Base-by-base conservation (phyloP, 2,797 vertebrate species). In the Smutsia temminckii region DNA sequence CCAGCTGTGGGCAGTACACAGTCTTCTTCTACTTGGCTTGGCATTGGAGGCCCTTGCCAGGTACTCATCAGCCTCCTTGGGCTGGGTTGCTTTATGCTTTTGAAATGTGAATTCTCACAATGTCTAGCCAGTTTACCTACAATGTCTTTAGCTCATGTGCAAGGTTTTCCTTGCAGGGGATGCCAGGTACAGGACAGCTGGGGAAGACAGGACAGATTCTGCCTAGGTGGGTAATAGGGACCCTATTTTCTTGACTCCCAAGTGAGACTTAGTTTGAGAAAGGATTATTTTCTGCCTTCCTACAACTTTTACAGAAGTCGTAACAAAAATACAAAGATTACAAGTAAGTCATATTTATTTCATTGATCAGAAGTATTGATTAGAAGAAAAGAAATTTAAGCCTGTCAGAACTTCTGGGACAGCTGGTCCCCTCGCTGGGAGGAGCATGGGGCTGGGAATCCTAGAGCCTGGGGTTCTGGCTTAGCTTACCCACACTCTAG, bases 11-110 rank as follows among this genome's bases (percentile, higher is more conserved):
- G 57, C 86, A 17, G 69, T 6, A 4, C 74, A 1, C 3, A 0
- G 79, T 63, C 40, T 83, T 85, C 85, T 85, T 89, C 95, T 51
- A 1, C 90, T 74, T 40, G 88, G 51, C 61, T 86, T 95, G 83
- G 71, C 86, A 71, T 94, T 95, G 95, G 86, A 96, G 87, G 57
- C 81, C 80, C 79, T 81, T 27, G 23, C 85, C 72, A 96, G 97
- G 96, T 97, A 96, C 69, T 86, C 29, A 21, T 17, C 23, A 53
- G 0, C 21, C 6, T 78, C 23, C 53, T 11, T 1, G 10, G 32
- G 25, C 49, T 14, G 2, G 0, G 27, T 69, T 21, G 32, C 68
- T 78, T 55, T 21, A 3, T 5, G 2, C 34, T 96, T 92, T 5
- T 71, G 83, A 93, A 72, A 61, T 53, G 53, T 1, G 34, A 88